phyloP scores from a whole-genome alignment of 2,797 vertebrate species.

The Trachurus trachurus region DNA sequence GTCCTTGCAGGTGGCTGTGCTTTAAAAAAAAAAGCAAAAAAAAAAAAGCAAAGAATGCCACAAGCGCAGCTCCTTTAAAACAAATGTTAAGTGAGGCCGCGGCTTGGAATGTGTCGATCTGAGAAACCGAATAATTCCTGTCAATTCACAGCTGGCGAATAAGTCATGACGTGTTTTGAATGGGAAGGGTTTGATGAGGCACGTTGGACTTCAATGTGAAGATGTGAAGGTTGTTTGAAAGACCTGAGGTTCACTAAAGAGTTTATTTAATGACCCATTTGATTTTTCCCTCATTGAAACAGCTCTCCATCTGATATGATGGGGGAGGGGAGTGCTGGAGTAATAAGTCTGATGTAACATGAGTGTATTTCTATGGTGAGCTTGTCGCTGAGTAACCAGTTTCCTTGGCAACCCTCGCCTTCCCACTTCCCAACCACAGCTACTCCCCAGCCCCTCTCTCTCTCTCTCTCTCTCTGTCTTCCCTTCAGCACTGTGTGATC shows the following conservation, averaged over 20 bases:
- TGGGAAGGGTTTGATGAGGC: not conserved
- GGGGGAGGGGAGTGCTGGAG: conserved; percentile 55
- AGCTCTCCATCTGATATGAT: conserved; percentile 31
- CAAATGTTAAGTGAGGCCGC: conserved; percentile 27
- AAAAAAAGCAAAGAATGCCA: conserved; percentile 46
- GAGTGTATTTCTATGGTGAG: conserved; percentile 78
- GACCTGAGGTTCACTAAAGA: not conserved
- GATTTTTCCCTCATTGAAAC: conserved; percentile 24
- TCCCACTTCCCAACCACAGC: conserved; percentile 49
- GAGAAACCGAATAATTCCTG: not conserved
- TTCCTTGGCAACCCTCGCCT: conserved; percentile 89
- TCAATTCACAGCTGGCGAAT: not conserved
- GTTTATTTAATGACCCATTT: conserved; percentile 32
- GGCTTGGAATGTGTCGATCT: not conserved
- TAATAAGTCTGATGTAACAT: conserved; percentile 80
- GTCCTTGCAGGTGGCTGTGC: conserved; percentile 81
- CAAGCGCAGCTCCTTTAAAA: conserved; percentile 51
- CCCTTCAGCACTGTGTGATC: conserved; percentile 43
- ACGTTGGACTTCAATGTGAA: not conserved
- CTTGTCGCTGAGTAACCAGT: conserved; percentile 84
- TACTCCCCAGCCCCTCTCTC: conserved; percentile 31
- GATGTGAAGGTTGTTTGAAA: not conserved
- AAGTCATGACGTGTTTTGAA: conserved; percentile 10
- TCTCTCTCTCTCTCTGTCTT: conserved; percentile 15
- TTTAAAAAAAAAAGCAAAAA: conserved; percentile 25